Base-by-base conservation (phyloP, 2,888 invertebrate genomes). In the Melieria crassipennis region DNA sequence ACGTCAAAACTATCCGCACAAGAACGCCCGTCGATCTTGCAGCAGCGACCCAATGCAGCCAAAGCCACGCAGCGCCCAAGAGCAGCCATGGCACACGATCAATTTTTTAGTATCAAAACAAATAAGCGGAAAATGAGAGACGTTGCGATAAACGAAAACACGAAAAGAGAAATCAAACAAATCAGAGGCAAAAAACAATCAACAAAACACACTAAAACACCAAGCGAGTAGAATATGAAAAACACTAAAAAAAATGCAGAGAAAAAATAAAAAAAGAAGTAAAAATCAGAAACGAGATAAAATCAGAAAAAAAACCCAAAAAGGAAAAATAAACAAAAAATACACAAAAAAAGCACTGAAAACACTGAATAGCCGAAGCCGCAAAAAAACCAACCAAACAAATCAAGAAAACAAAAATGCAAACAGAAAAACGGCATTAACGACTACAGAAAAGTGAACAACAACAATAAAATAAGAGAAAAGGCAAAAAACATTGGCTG, bases 51-150 rank as follows among this genome's bases (percentile, higher is more conserved):
- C 9, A 50, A 11, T 50, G 50, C 50, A 11, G 9, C n/a, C 56
- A 56, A 56, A 7, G 13, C 7, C 16, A 3, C 56, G 16, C 13
- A 42, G 11, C 58, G 43, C 7, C 30, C 58, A 58, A 61, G 67
- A 42, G 45, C 45, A 55, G 10, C 52, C 43, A 45, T 11, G 67
- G 52, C 13, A 45, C 60, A 46, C 45, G 50, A 67, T 30, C 16
- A 60, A 67, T 61, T 67, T 67, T 60, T 58, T 67, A 67, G 61
- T 60, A 67, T 67, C 67, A 67, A 67, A 67, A 67, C 67, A 67
- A 67, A 67, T 67, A 46, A 46, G 60, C 57, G 43, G 67, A 67
- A 52, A 67, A 67, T 67, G 67, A 67, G 50, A 61, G 67, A 67
- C 57, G 45, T 43, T 13, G 0, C 60, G 60, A 13, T 61, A 60